Evolutionary conservation across 53 echinoderm and acorn worm genomes (phyloP).

Genomic region (Echinarachnius parma): DNA sequence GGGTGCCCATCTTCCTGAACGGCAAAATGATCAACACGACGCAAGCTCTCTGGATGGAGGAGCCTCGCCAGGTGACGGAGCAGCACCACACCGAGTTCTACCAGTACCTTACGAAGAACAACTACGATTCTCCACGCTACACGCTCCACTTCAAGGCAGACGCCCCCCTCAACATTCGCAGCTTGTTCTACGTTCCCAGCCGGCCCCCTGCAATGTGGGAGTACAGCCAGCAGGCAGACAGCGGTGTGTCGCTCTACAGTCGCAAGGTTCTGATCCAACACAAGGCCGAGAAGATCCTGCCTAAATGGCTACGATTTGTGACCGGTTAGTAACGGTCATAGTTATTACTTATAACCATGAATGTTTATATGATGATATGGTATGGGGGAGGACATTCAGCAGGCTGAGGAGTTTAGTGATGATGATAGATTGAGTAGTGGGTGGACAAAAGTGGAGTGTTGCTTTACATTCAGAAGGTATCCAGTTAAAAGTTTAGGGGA

Average conservation of each 20-base stretch:
- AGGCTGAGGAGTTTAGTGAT: no score
- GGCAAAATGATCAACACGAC: slow-evolving; percentile 84
- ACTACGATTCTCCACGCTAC: slow-evolving; percentile 93
- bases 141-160: slow-evolving; percentile 89
- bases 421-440: no score
- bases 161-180: slow-evolving; percentile 87
- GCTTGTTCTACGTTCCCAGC: slow-evolving; percentile 86
- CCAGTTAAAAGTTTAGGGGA: no score
- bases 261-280: slow-evolving; percentile 89
- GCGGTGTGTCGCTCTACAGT: slow-evolving; percentile 88
- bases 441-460: no score
- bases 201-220: slow-evolving; percentile 94
- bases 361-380: no score
- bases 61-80: slow-evolving; percentile 66
- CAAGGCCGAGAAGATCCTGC: slow-evolving; percentile 84
- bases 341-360: no score
- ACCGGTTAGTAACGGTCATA: slow-evolving; percentile 48
- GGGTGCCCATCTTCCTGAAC: slow-evolving; percentile 89
- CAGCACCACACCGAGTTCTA: slow-evolving; percentile 86
- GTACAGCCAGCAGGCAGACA: slow-evolving; percentile 78
- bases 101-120: slow-evolving; percentile 84
- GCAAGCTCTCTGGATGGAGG: slow-evolving; percentile 85
- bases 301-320: slow-evolving; percentile 93
- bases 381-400: no score
- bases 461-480: no score